Conservation (phyloP, 2,888 invertebrate species). For the Capitulum mitella region DNA sequence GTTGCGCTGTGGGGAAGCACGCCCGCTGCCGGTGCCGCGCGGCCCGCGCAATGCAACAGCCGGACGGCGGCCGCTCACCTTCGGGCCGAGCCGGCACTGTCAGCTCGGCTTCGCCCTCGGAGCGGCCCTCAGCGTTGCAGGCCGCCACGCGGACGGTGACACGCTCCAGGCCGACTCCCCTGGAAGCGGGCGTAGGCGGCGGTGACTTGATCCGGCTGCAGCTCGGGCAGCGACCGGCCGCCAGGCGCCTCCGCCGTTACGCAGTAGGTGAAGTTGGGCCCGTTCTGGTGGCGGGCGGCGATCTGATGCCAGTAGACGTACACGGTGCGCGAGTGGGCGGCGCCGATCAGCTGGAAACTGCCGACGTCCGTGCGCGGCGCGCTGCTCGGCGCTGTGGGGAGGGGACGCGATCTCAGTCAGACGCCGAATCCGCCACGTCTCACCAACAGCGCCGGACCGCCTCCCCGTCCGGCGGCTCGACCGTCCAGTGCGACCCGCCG, state of each 20-base stretch:
- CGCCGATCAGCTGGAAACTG: neutral
- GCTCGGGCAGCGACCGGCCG: neutral
- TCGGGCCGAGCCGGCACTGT: neutral
- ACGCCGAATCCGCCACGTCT: too few relatives aligned
- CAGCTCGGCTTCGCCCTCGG: neutral
- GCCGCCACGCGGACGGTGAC: neutral
- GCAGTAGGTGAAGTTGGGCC: neutral
- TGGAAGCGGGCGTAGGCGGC: neutral
- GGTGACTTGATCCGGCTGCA: neutral
- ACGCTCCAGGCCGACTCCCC: neutral
- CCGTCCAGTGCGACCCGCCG: too few relatives aligned
- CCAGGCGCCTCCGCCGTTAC: neutral
- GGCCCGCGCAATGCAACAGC: too few relatives aligned
- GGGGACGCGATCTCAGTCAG: neutral
- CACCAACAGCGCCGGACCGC: too few relatives aligned
- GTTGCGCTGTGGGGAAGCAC: too few relatives aligned
- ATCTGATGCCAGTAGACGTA: constrained; percentile 14
- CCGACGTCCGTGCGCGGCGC: neutral
- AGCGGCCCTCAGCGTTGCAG: neutral
- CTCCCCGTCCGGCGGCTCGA: too few relatives aligned
- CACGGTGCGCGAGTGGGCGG: neutral
- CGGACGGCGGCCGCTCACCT: neutral
- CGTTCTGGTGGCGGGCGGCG: neutral
- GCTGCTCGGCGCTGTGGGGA: neutral
- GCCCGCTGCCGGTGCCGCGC: too few relatives aligned